Base-by-base conservation (phyloP, 1,140 invertebrate species). In the Hermetia illucens region DNA sequence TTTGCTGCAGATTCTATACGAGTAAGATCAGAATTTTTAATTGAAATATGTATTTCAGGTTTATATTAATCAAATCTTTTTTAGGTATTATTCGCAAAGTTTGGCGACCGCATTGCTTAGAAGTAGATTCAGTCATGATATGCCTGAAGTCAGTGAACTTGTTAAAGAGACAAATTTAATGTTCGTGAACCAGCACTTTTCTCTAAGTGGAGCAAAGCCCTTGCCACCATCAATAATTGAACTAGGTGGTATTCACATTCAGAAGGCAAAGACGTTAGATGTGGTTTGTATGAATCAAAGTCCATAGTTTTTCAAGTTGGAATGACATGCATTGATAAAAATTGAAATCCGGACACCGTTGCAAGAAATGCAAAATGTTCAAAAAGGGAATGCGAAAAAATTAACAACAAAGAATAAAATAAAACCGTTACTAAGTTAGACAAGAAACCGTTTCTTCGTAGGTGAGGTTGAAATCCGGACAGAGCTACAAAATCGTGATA, bases 161-260 rank as follows among this genome's bases (percentile, higher is more conserved):
- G 68, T 61, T 3, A 61, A 60, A 34, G 69, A 75, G 31, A 70
- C 68, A 2, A 74, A 71, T 42, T 44, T 80, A 2, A 46, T 79
- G 5, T 61, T 83, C n/a, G 54, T 74, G 0, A 79, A 81, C 52
- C 68, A 70, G 1, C 72, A 81, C 55, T 73, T 70, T 46, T 61
- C 67, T 8, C 50, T 77, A 4, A 71, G 67, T 36, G 66, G 68
- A 5, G 68, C 72, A 1, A 65, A 64, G 36, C 64, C 77, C 9
- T 52, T 71, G 25, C 64, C 71, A 1, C 71, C 77, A 0, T 70
- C 69, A 39, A 60, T 79, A 3, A 68, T 79, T 10, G 75, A 81
- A 62, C 55, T 82, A 19, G 76, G 73, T 13, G 78, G 77, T 2
- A 66, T 78, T 44, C 76, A 79, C 46, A 65, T 77, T 13, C 53